phyloP scores from a whole-genome alignment of 2,797 vertebrate species.

The Alosa sapidissima region DNA sequence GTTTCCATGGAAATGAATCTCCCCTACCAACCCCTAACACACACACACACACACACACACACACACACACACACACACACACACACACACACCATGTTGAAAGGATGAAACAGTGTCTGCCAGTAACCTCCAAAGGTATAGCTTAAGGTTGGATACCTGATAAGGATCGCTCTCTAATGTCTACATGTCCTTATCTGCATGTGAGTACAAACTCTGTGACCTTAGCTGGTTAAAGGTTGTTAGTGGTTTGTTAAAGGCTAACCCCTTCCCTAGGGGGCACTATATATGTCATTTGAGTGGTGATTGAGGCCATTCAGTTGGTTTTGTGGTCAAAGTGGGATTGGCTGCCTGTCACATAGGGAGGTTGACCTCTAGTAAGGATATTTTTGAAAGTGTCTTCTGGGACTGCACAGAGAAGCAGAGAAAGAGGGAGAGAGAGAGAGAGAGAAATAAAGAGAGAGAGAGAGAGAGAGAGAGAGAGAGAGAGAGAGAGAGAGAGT shows the following conservation, averaged over 20 bases:
- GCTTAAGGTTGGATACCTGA: background rate
- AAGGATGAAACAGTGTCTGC: no score
- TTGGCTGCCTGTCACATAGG: background rate
- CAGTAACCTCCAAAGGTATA: no score
- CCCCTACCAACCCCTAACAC: background rate
- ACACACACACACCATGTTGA: no score
- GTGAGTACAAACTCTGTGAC: background rate
- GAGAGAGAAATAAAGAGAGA: background rate
- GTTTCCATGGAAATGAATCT: constrained; percentile 11
- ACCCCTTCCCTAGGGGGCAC: background rate
- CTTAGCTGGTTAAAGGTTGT: background rate
- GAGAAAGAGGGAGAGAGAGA: background rate
- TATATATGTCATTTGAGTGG: background rate
- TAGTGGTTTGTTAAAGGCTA: background rate
- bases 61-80: no score
- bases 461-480: background rate
- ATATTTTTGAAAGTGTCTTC: background rate
- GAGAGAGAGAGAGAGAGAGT: background rate
- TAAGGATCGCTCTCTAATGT: background rate
- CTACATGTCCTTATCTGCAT: background rate
- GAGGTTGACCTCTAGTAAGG: background rate
- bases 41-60: no score
- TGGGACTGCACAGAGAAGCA: background rate
- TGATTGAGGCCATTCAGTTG: background rate
- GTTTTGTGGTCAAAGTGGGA: background rate